Evolutionary conservation across 2,888 invertebrate genomes (phyloP), one percentile per base, ranked within the genome.

Genomic region (Lymantria dispar): DNA sequence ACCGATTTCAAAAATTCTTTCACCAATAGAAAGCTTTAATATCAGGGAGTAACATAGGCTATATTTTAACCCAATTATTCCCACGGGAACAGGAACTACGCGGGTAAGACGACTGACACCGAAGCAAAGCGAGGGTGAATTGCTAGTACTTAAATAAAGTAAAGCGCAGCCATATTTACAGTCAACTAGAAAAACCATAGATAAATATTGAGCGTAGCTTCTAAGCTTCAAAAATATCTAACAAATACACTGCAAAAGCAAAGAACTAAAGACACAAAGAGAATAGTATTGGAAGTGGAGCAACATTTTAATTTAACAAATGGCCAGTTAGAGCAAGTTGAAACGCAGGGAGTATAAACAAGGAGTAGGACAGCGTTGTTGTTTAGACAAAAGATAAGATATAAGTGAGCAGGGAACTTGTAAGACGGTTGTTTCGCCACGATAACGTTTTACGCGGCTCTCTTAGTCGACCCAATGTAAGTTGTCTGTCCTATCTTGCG

Each of bases 351-450:
- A 56, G 62, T 63, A 70, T 72, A 76, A 72, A 76, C 67, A 68
- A 68, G 11, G 54, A 51, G 33, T 46, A 60, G 59, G 52, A 67
- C 67, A 60, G 52, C 31, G 51, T 52, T 58, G 68, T 70, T 76
- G 74, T 74, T 79, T 78, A 79, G 75, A 79, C 74, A 73, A 75
- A 75, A 76, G 78, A 78, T 78, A 75, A 72, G 59, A 72, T 75
- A 76, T 75, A 76, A 74, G 60, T 45, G 56, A 45, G 44, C 49
- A 60, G 53, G 61, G 67, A 74, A 74, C 69, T 76, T 78, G 74
- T 72, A 75, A 78, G 73, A 73, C 60, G 67, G 65, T 75, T 74
- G 76, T 66, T 70, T 56, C 63, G 63, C 52, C 55, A 60, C 64
- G 77, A 80, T 80, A 78, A 78, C 71, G 67, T 70, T 80, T 76